Conservation (phyloP, 2,888 invertebrate species). For the Opisthograptis luteolata region DNA sequence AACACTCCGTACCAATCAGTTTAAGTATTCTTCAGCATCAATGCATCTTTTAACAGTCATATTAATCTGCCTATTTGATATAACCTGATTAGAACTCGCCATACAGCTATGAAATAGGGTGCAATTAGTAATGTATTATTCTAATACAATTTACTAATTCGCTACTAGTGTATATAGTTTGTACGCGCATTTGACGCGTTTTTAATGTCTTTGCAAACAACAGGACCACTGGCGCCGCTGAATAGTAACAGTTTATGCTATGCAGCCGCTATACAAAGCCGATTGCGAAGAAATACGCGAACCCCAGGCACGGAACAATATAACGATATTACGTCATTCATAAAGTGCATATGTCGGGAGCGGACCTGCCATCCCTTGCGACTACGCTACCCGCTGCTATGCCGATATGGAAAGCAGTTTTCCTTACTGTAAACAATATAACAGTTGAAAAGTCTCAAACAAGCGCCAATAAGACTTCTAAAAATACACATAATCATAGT, state of each 20-base stretch:
- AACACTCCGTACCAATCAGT: no score
- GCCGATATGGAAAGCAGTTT: slow-evolving; percentile 80
- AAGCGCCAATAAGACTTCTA: slow-evolving; percentile 24
- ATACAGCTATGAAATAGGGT: no score
- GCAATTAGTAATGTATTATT: background rate
- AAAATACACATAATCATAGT: slow-evolving; percentile 13
- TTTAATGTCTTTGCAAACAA: slow-evolving; percentile 45
- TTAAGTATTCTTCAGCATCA: no score
- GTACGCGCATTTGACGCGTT: slow-evolving; percentile 36
- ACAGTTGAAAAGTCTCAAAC: slow-evolving; percentile 29
- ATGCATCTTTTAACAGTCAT: no score
- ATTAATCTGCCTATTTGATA: no score
- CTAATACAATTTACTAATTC: background rate
- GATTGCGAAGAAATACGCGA: slow-evolving; percentile 60
- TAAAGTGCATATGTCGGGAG: slow-evolving; percentile 70
- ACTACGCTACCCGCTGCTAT: slow-evolving; percentile 66
- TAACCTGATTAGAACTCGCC: no score
- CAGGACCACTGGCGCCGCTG: slow-evolving; percentile 42
- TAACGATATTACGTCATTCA: slow-evolving; percentile 74
- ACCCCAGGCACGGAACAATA: slow-evolving; percentile 65
- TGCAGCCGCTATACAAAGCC: slow-evolving; percentile 51
- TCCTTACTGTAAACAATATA: slow-evolving; percentile 73
- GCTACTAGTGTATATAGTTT: slow-evolving; percentile 3
- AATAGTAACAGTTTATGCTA: slow-evolving; percentile 51
- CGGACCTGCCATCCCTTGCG: slow-evolving; percentile 66